Percentiles rank a stretch among this genome's conserved stretches.
These are phyloP conservation scores for Eupithecia subumbrata DNA, from an alignment of 2,888 invertebrate species.

Conservation along the genomic window DNA sequence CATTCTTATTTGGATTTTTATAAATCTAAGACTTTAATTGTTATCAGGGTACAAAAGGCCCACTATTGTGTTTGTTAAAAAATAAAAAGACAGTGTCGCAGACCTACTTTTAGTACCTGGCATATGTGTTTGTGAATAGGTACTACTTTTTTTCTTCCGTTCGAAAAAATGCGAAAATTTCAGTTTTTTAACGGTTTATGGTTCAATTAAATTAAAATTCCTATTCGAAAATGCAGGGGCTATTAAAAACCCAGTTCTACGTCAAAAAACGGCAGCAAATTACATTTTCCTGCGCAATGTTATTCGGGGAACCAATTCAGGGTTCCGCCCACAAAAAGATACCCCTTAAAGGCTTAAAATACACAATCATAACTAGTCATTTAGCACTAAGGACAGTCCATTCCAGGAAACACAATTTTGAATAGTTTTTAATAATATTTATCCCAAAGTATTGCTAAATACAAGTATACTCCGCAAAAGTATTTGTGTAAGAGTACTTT, in stretches of 20 bases:
- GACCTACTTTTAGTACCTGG: too few species aligned
- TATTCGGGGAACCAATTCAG: not conserved
- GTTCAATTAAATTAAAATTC: not conserved
- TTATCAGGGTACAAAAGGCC: too few species aligned
- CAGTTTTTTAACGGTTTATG: not conserved
- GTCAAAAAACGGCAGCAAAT: slow-evolving; percentile 1
- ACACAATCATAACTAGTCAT: not conserved
- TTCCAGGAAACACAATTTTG: not conserved
- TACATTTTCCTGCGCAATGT: not conserved
- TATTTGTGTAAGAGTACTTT: not conserved
- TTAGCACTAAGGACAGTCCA: not conserved
- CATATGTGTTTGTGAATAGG: not conserved
- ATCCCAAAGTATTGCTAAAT: not conserved
- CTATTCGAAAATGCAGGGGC: not conserved
- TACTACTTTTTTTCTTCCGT: not conserved
- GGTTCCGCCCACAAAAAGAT: not conserved
- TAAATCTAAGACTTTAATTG: too few species aligned
- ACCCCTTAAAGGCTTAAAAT: not conserved
- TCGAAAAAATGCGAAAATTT: too few species aligned
- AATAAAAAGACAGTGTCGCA: too few species aligned
- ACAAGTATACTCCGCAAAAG: not conserved
- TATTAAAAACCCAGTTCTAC: not conserved
- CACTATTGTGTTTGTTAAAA: too few species aligned
- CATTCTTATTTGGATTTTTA: too few species aligned
- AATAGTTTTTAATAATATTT: not conserved